Evolutionary conservation across 1,140 invertebrate genomes (phyloP), one percentile per base, ranked within the genome.

Genomic region (Magallana gigas): DNA sequence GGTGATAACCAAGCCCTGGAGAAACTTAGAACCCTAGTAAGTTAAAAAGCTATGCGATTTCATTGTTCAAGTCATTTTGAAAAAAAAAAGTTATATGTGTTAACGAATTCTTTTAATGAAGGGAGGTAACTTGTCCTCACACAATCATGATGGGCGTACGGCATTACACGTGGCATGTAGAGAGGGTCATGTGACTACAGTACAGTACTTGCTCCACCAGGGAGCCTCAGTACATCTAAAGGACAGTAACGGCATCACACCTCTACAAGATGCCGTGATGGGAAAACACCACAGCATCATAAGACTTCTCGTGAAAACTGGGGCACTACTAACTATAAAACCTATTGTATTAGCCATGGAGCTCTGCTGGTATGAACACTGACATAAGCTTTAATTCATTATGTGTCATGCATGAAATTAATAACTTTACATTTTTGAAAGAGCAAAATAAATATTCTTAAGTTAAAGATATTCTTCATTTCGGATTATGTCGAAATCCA

Each of bases 161-260:
- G 96, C 97, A 0, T 95, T 98, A 0, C 98, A 98, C 91, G 95
- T 98, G 64, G 97, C 98, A 9, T 96, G 97, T 60, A 95, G 96
- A 64, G 95, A 97, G 90, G 97, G 97, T 0, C 96, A 97, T 89
- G 80, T 96, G 36, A 58, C 84, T n/a, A 95, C 97, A 0, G 97
- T 98, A 0, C 96, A 96, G 88, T 97, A 96, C 94, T 95, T 99
- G 9, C 94, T 99, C 23, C 95, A 96, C 68, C 96, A 97, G 91
- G 98, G 98, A 1, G 97, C 97, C 0, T 97, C 96, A 84, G 97
- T 98, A n/a, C 98, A 98, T 90, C 95, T 96, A 59, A 96, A 96
- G 92, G 97, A 97, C 91, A 95, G 95, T 93, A 95, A 93, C 29
- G 90, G 91, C 11, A 89, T 92, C 85, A 93, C 93, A 11, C 94